Evolutionary conservation across 2,113 vertebrate genomes (phyloP), one percentile per base, ranked within the genome.

Genomic region (Festucalex cinctus): DNA sequence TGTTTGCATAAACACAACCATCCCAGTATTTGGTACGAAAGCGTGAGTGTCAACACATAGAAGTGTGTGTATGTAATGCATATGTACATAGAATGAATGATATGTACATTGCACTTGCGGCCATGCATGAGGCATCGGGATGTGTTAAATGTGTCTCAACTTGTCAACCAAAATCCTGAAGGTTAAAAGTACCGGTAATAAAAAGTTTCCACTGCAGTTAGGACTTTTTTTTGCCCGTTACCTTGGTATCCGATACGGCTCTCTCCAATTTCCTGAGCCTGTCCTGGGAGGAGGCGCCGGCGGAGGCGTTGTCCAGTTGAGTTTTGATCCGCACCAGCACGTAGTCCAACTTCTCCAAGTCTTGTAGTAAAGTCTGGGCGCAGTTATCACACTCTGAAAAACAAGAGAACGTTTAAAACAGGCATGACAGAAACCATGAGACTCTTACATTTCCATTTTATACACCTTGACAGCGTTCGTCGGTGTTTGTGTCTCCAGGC

Each of bases 331-430:
- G 85, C 44, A 17, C 86, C 73, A 98, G 84, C 43, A 95, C 93
- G 0, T 91, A 78, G 0, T 90, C 83, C 79, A 94, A 90, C 65
- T 84, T 86, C 75, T 92, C 92, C 88, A 98, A 65, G 72, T 97
- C 95, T 0, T 84, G 71, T 24, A 96, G 82, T 54, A 99, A 90
- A 0, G 92, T 95, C 76, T 93, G 87, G n/a, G 94, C 94, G 74
- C 97, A 99, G 78, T 88, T 97, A 66, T 94, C 94, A 0, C 97
- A 99, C 36, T 94, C 97, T 99, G 88, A 19, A 89, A 79, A 22
- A 71, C 64, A 82, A 46, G 68, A 2, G 36, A 70, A 16, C 3
- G 13, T 32, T 22, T 1, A 12, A 73, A 70, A 54, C 9, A n/a
- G 19, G 32, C 1, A 22, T 28, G 36, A 12, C 12, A 0, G 1